Conservation (phyloP, 2,113 vertebrate species). For the Petroica traversi region DNA sequence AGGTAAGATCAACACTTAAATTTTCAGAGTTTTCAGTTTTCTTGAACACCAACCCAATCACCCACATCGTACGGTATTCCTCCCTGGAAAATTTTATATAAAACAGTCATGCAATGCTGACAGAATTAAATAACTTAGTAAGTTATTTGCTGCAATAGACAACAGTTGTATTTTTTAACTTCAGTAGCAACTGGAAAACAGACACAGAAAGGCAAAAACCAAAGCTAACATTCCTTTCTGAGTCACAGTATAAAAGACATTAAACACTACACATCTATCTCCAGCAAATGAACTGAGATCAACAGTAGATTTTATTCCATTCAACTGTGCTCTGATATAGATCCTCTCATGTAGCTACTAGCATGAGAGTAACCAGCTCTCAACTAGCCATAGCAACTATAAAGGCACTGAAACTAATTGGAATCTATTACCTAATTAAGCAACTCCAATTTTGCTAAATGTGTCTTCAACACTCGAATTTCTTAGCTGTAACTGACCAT, state of each 20-base stretch:
- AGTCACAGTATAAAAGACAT: not conserved
- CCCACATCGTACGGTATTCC: conserved; percentile 89
- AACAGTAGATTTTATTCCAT: not conserved
- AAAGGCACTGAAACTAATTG: not conserved
- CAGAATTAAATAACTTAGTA: not conserved
- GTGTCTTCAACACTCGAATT: not conserved
- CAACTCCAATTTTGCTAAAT: not conserved
- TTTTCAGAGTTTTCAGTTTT: conserved; percentile 89
- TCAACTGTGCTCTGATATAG: not conserved
- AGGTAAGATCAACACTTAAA: conserved; percentile 88
- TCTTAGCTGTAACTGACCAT: not conserved
- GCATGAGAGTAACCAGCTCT: not conserved
- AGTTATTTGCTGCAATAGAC: not conserved
- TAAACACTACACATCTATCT: not conserved
- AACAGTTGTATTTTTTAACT: not conserved
- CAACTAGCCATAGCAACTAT: not conserved
- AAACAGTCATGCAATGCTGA: not conserved
- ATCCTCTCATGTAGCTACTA: not conserved
- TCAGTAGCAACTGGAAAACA: not conserved
- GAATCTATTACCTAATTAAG: not conserved
- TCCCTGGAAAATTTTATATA: conserved; percentile 74
- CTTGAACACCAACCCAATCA: conserved; percentile 89
- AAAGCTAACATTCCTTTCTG: not conserved
- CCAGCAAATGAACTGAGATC: not conserved
- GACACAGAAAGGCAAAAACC: not conserved